phyloP scores from a whole-genome alignment of 2,113 vertebrate species.

The Eretmochelys imbricata region DNA sequence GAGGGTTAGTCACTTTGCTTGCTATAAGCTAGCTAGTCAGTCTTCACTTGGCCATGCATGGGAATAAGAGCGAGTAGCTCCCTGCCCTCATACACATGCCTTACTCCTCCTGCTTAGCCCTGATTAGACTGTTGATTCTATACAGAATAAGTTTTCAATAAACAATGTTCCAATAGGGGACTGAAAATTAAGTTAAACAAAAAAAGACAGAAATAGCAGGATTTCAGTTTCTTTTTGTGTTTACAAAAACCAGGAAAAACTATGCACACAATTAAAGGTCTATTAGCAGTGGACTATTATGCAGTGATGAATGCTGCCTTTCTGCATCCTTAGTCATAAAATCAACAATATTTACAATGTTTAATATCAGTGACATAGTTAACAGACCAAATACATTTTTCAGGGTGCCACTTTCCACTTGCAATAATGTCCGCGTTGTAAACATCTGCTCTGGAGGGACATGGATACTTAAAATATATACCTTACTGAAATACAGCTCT shows the following conservation, averaged over 20 bases:
- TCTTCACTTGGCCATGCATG: neutral
- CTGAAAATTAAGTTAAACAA: neutral
- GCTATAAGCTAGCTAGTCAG: neutral
- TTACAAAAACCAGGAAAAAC: neutral
- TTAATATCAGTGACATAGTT: slow-evolving; percentile 12
- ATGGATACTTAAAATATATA: neutral
- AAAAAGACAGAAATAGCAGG: neutral
- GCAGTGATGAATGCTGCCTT: neutral
- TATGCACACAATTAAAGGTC: neutral
- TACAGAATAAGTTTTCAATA: neutral
- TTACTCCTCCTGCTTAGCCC: neutral
- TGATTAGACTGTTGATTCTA: neutral
- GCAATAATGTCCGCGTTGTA: slow-evolving; percentile 1
- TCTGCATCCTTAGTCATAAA: neutral
- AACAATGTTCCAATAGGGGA: neutral
- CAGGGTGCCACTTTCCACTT: neutral
- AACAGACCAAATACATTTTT: neutral
- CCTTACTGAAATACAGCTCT: neutral
- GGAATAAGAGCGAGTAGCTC: too few relatives aligned
- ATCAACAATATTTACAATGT: neutral
- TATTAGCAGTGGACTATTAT: neutral
- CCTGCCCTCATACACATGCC: too few relatives aligned
- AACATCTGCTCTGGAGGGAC: neutral
- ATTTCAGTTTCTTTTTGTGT: neutral
- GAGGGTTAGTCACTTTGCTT: neutral